Evolutionary conservation across 2,113 vertebrate genomes (phyloP).

Genomic region (Gyps fulvus): DNA sequence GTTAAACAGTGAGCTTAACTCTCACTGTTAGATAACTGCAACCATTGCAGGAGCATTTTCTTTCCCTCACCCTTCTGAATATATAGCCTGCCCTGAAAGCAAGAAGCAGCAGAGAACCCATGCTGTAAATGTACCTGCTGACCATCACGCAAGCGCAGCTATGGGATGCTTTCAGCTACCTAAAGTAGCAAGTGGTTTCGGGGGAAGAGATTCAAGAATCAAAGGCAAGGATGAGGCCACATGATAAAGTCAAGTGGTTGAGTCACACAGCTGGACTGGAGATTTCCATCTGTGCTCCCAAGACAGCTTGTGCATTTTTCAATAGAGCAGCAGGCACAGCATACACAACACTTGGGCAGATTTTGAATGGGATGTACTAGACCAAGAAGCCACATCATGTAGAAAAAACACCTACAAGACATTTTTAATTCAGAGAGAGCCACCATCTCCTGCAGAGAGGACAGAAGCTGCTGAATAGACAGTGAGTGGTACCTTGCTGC

Average conservation of each 20-base stretch:
- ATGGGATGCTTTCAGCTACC: neutral
- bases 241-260: neutral
- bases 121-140: neutral
- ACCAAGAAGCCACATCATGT: neutral
- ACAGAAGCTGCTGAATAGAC: neutral
- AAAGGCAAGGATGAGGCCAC: neutral
- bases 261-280: neutral
- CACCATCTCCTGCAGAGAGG: neutral
- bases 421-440: neutral
- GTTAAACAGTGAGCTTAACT: neutral
- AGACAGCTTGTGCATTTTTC: neutral
- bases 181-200: neutral
- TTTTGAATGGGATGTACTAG: neutral
- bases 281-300: neutral
- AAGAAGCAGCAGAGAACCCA: neutral
- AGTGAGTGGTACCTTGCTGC: neutral
- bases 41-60: neutral
- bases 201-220: neutral
- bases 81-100: neutral
- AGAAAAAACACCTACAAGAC: neutral
- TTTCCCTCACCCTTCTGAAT: neutral
- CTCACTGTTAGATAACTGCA: neutral
- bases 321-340: neutral
- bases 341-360: neutral
- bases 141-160: accelerated